Conservation (phyloP, 2,113 vertebrate genomes). For the Grammomys surdaster region DNA sequence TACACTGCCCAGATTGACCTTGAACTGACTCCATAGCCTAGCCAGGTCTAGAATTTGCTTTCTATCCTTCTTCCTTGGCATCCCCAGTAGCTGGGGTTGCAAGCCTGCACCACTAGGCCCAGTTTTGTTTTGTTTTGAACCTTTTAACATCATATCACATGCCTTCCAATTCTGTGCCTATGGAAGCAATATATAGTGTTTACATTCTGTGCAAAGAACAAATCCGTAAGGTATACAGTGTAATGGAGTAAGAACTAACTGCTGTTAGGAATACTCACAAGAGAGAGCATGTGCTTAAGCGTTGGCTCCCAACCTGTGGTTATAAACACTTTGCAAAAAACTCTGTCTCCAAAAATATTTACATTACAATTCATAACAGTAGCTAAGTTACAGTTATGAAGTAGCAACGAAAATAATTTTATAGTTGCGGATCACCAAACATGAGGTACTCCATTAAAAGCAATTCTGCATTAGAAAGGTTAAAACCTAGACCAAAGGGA, state of each 20-base stretch:
- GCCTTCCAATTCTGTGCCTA: slow-evolving; percentile 7
- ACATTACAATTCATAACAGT: background rate
- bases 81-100: background rate
- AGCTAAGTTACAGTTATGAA: background rate
- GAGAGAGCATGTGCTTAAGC: background rate
- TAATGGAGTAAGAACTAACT: background rate
- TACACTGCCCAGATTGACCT: background rate
- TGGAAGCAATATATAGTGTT: slow-evolving; percentile 31
- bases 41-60: background rate
- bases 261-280: background rate
- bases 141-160: slow-evolving; percentile 26
- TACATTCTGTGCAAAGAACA: background rate
- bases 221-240: slow-evolving; percentile 26
- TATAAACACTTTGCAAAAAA: background rate
- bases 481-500: background rate
- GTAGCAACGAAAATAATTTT: background rate
- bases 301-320: background rate
- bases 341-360: background rate
- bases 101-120: background rate
- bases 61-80: background rate
- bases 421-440: background rate
- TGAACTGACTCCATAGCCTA: background rate
- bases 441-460: background rate
- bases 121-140: background rate
- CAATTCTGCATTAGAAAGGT: background rate